Conservation (phyloP, 2,113 vertebrate species). For the Phyllostomus hastatus region DNA sequence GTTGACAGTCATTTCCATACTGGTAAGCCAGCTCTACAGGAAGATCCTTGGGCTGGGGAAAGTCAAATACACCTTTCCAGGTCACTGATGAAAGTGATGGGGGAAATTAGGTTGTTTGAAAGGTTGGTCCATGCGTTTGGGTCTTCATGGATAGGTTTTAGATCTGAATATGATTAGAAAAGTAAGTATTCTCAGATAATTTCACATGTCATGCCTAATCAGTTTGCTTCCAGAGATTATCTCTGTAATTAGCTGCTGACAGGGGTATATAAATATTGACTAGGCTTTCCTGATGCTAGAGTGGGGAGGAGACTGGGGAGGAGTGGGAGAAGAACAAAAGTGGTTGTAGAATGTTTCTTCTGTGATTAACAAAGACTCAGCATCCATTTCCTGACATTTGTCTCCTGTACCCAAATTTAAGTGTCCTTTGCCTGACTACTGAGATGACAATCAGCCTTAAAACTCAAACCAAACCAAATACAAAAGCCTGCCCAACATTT, state of each 20-base stretch:
- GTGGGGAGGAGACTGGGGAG: fast-evolving
- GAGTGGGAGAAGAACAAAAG: too few relatives aligned
- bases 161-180: not conserved
- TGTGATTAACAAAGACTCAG: not conserved
- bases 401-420: not conserved
- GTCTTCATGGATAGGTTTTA: not conserved
- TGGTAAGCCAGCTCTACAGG: not conserved
- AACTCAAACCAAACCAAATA: not conserved
- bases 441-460: not conserved
- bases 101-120: not conserved
- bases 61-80: not conserved
- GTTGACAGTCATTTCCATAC: not conserved
- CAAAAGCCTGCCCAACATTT: not conserved
- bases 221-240: not conserved
- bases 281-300: not conserved
- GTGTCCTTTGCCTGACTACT: not conserved
- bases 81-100: not conserved
- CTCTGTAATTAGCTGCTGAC: not conserved
- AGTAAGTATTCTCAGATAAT: not conserved
- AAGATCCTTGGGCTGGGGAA: not conserved
- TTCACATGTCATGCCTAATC: not conserved
- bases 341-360: not conserved
- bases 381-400: not conserved
- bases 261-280: not conserved
- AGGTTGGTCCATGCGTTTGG: not conserved